These are phyloP conservation scores for Thymelicus sylvestris DNA, from an alignment of 2,888 invertebrate species.

Conservation along the genomic window DNA sequence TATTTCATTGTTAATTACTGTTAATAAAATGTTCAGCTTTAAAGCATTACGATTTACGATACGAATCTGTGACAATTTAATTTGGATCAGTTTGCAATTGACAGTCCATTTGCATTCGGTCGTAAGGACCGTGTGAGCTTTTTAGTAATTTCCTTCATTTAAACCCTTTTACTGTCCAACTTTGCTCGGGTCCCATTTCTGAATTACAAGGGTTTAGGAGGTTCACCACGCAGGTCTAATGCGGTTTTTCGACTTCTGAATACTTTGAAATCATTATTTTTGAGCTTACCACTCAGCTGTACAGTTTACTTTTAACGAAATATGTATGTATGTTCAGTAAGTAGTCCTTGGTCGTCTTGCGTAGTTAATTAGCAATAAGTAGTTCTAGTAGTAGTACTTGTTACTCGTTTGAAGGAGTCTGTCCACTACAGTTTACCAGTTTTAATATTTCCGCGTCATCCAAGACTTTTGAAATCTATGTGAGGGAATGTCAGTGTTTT, in stretches of 20 bases:
- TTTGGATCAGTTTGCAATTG: conserved; percentile 27
- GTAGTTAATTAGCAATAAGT: no score
- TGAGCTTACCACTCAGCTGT: no score
- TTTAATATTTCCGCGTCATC: no score
- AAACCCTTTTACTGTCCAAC: background rate
- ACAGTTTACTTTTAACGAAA: no score
- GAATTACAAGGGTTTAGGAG: background rate
- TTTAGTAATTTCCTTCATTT: background rate
- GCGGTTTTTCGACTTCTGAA: no score
- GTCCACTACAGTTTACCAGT: no score
- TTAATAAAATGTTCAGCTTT: conserved; percentile 11
- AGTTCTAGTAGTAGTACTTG: no score
- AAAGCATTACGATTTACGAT: background rate
- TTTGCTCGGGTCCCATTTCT: background rate
- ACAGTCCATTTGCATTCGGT: conserved; percentile 29
- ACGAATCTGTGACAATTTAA: conserved; percentile 27
- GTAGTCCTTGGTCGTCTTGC: no score
- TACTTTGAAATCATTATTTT: background rate
- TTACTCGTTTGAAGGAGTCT: no score
- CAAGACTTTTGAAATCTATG: no score
- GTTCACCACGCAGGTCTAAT: background rate
- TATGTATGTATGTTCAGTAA: no score
- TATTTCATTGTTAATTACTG: conserved; percentile 7
- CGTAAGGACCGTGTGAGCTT: conserved; percentile 4
- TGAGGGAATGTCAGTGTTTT: no score